A percentile compares a stretch with the other conserved stretches of the same genome.
These are phyloP conservation scores for Catocala nupta DNA, from an alignment of 2,888 invertebrate species.

Conservation along the genomic window DNA sequence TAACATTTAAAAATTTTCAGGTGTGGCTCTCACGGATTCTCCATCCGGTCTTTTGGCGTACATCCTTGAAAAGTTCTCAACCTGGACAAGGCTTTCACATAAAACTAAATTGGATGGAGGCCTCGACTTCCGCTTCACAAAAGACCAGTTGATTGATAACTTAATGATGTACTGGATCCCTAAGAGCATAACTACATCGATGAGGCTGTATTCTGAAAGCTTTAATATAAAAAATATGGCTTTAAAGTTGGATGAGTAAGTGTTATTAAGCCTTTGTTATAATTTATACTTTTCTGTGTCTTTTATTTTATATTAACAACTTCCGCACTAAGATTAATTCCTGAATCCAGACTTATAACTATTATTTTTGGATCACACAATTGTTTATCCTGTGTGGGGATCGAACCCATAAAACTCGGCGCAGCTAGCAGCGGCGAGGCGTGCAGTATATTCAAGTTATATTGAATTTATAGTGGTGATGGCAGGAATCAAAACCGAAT, in stretches of 20 bases:
- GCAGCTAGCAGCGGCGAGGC: too few relatives aligned
- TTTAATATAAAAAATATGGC: slow-evolving; percentile 65
- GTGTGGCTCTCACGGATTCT: slow-evolving; percentile 90
- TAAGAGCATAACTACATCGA: slow-evolving; percentile 91
- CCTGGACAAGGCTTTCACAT: slow-evolving; percentile 88
- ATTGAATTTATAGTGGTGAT: too few relatives aligned
- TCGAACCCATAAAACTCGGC: too few relatives aligned
- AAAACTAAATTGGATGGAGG: slow-evolving; percentile 89
- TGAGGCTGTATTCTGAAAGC: slow-evolving; percentile 91
- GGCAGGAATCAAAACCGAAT: too few relatives aligned
- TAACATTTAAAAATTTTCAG: slow-evolving; percentile 63
- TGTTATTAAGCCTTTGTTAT: slow-evolving; percentile 20
- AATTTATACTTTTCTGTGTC: background rate
- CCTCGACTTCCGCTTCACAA: slow-evolving; percentile 87
- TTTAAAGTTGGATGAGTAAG: slow-evolving; percentile 79
- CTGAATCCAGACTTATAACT: too few relatives aligned
- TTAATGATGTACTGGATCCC: slow-evolving; percentile 94
- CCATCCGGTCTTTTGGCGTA: slow-evolving; percentile 94
- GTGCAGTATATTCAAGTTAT: too few relatives aligned
- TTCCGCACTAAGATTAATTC: too few relatives aligned
- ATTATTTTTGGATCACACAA: too few relatives aligned
- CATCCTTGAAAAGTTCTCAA: slow-evolving; percentile 94
- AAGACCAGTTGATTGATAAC: slow-evolving; percentile 92
- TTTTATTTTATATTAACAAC: too few relatives aligned
- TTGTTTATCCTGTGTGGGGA: too few relatives aligned